These are phyloP conservation scores for Adelognathus sp. DNA, from an alignment of 2,888 invertebrate species.

Conservation along the genomic window DNA sequence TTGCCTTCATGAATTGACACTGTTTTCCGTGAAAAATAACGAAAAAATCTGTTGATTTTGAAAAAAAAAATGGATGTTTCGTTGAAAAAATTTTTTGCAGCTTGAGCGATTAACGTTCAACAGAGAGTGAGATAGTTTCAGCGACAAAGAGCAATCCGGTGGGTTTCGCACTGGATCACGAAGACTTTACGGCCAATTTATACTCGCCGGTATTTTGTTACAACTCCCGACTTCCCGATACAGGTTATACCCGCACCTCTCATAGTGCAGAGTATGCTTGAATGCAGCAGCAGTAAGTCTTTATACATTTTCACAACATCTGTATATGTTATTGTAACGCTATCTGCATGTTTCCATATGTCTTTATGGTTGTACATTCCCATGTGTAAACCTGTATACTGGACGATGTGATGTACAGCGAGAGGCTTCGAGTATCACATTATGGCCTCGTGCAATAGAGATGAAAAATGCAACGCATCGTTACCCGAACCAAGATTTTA, in stretches of 20 bases:
- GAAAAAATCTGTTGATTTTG: too few species aligned
- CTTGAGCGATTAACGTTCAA: not conserved
- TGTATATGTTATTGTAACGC: conserved; percentile 20
- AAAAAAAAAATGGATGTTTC: too few species aligned
- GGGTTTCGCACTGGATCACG: conserved; percentile 22
- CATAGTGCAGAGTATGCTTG: not conserved
- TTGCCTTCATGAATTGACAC: too few species aligned
- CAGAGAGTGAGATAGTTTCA: not conserved
- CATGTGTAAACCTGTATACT: not conserved
- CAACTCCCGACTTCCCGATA: conserved; percentile 62
- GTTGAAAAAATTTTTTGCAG: too few species aligned
- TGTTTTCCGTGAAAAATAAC: too few species aligned
- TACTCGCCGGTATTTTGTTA: conserved; percentile 63
- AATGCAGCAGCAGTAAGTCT: conserved; percentile 19
- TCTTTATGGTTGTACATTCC: conserved; percentile 14
- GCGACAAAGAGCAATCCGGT: conserved; percentile 1
- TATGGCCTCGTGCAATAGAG: not conserved
- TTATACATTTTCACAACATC: conserved; percentile 1
- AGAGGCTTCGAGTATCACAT: not conserved
- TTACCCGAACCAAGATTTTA: conserved; percentile 26
- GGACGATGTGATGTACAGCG: not conserved
- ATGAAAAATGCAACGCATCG: not conserved
- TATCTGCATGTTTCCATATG: conserved; percentile 24
- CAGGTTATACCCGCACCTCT: conserved; percentile 42
- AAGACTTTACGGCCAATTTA: conserved; percentile 67